phyloP scores from a whole-genome alignment of 2,113 vertebrate species.

The Polypterus bichir region DNA sequence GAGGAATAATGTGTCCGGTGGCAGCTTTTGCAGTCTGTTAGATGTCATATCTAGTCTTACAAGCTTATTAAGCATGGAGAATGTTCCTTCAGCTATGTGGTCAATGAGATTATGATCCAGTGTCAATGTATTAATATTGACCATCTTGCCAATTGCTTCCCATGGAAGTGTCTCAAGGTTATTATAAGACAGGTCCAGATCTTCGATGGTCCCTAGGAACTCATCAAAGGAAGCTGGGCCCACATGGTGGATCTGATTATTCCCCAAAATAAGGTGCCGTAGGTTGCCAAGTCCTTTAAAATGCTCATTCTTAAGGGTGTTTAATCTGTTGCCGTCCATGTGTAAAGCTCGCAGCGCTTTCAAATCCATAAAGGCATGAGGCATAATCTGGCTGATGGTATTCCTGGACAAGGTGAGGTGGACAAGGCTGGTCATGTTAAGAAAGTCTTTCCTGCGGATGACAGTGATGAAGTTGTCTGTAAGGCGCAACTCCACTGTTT shows the following conservation, averaged over 20 bases:
- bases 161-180: constrained; percentile 75
- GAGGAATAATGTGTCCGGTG: constrained; percentile 69
- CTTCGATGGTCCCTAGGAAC: constrained; percentile 81
- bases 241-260: constrained; percentile 81
- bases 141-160: constrained; percentile 81
- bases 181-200: constrained; percentile 86
- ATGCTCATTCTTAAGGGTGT: constrained; percentile 59
- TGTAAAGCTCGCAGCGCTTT: constrained; percentile 73
- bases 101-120: constrained; percentile 89
- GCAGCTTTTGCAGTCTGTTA: constrained; percentile 80
- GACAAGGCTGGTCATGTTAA: constrained; percentile 90
- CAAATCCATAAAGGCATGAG: constrained; percentile 71
- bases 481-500: constrained; percentile 79
- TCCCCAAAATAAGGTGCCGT: constrained; percentile 80
- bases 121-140: constrained; percentile 76
- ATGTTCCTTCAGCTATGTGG: constrained; percentile 69
- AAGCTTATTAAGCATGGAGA: constrained; percentile 73
- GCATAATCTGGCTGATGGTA: constrained; percentile 77
- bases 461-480: constrained; percentile 89
- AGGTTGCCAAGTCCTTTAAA: constrained; percentile 75
- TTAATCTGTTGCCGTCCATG: constrained; percentile 81
- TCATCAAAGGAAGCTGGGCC: constrained; percentile 67
- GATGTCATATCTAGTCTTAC: constrained; percentile 84
- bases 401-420: constrained; percentile 88
- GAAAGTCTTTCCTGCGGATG: constrained; percentile 73